phyloP scores from a whole-genome alignment of 92 coral and sea anemone species.

The Heteractis magnifica region DNA sequence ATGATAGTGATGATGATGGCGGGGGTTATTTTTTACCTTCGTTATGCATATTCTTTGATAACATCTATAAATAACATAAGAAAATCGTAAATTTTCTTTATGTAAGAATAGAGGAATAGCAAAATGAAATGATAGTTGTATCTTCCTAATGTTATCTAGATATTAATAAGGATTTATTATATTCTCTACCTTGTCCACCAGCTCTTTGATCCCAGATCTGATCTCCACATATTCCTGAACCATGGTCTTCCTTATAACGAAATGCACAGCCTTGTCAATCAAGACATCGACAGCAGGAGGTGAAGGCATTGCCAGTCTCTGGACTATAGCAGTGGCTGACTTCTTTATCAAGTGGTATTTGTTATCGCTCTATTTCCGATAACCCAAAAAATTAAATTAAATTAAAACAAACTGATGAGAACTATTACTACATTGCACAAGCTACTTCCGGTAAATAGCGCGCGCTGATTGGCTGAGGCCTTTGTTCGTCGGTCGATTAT shows the following conservation, averaged over 20 bases:
- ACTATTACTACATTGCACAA: no score
- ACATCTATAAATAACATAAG: no score
- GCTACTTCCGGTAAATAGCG: no score
- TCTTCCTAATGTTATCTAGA: background rate
- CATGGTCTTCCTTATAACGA: conserved; percentile 21
- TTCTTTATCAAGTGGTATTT: conserved; percentile 22
- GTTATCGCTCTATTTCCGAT: conserved; percentile 4
- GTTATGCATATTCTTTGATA: no score
- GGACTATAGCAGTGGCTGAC: conserved; percentile 34
- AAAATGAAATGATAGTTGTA: no score
- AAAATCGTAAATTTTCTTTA: no score
- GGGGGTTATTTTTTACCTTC: no score
- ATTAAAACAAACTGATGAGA: no score
- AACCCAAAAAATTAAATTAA: background rate
- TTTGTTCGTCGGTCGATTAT: no score
- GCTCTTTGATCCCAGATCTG: conserved; percentile 33
- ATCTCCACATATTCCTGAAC: conserved; percentile 19
- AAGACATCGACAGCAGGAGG: conserved; percentile 25
- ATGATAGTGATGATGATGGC: no score
- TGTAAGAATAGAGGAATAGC: no score
- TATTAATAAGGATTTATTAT: background rate
- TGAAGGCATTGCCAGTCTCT: conserved; percentile 38
- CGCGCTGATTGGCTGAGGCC: no score
- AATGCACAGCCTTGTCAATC: conserved; percentile 39
- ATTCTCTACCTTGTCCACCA: conserved; percentile 29